Base-by-base conservation (phyloP, 2,113 vertebrate species). In the Phaethon lepturus region DNA sequence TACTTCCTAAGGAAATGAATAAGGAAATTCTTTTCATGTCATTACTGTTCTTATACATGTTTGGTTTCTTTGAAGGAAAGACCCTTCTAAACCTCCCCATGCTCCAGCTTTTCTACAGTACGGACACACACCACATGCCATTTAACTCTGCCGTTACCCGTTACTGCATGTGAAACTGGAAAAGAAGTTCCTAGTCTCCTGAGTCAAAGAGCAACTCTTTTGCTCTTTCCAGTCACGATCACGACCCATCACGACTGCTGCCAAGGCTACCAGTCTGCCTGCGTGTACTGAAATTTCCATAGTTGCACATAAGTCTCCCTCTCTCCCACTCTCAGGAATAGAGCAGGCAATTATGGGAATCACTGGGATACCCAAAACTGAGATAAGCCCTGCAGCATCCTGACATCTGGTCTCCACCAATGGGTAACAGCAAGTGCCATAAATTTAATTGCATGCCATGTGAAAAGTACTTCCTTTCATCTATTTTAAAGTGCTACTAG, bases 1-100 rank as follows among this genome's bases (percentile, higher is more conserved):
- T 97, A 97, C 96, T 92, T 97, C 94, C 93, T 60, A 93, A 93
- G 94, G 95, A 97, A 97, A 79, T 93, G 66, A 95, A 92, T 68
- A 86, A 96, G 96, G 94, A 97, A 92, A 96, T 96, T 90, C 85
- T 91, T 96, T 72, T 97, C 79, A 60, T 97, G 67, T 93, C 79
- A 81, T 25, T 64, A 59, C 44, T 69, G n/a, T 35, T 79, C 73
- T 40, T 94, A 47, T n/a, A 26, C 28, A 60, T 29, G 20, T 52
- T 88, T 73, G 33, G 31, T 78, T 90, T 88, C 81, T 78, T 47
- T 83, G 84, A 91, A 85, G 69, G 47, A 90, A 85, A 85, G 66
- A 76, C 35, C 12, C 7, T 71, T 87, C 58, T 72, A 78, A 87
- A 66, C 6, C 15, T 84, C 52, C 10, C 22, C 16, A 33, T 20